Conservation (phyloP, 2,888 invertebrate genomes). For the Endomychus coccineus region DNA sequence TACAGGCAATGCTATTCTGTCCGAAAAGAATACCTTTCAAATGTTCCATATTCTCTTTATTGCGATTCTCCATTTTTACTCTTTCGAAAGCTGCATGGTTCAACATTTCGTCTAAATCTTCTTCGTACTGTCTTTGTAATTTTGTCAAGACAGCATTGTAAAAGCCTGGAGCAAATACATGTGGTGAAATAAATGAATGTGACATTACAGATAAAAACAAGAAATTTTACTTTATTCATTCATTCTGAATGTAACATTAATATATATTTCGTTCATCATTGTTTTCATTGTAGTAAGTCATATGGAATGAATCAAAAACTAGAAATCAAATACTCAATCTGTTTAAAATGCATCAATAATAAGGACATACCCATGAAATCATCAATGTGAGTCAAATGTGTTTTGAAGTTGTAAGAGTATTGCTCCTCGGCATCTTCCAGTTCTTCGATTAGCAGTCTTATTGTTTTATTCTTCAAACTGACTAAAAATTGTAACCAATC, state of each 20-base stretch:
- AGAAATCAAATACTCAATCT: background rate
- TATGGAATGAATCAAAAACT: too few relatives aligned
- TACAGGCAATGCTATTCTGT: conserved; percentile 22
- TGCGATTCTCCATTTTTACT: conserved; percentile 49
- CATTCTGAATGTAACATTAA: too few relatives aligned
- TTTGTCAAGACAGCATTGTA: conserved; percentile 48
- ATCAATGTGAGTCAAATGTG: conserved; percentile 64
- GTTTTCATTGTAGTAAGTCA: too few relatives aligned
- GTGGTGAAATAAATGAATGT: background rate
- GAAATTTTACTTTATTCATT: too few relatives aligned
- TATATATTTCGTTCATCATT: too few relatives aligned
- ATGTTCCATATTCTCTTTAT: conserved; percentile 40
- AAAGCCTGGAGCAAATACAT: conserved; percentile 26
- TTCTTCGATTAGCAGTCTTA: conserved; percentile 56
- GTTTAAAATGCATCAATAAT: too few relatives aligned
- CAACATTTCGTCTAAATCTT: conserved; percentile 48
- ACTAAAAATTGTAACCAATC: conserved; percentile 55
- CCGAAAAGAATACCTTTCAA: conserved; percentile 44
- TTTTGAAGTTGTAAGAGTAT: conserved; percentile 63
- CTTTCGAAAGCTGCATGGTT: conserved; percentile 46
- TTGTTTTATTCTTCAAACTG: conserved; percentile 60
- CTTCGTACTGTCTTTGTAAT: conserved; percentile 44
- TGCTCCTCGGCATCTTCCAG: conserved; percentile 66
- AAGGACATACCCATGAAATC: conserved; percentile 64
- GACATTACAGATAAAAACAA: too few relatives aligned